Base-by-base conservation (phyloP, 2,888 invertebrate genomes). In the Metopia argyrocephala region DNA sequence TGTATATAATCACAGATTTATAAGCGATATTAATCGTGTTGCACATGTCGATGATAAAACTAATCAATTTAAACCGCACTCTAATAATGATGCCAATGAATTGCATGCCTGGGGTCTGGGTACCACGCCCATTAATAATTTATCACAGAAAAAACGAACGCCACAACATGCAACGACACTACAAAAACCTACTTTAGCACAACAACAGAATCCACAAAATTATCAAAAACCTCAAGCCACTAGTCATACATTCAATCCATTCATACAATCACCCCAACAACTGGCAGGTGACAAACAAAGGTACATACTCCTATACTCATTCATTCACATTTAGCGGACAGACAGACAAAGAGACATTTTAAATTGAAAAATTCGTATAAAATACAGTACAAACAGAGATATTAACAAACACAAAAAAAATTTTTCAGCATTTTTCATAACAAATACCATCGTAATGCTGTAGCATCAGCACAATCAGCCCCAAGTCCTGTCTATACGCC, bases 91-190 rank as follows among this genome's bases (percentile, higher is more conserved):
- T 82, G 92, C 91, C 28, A 93, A 93, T 82, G 94, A 93, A 82
- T 92, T 94, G 84, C 92, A 93, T 83, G 87, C 92, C 38, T 94
- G 94, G 93, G 94, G 94, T 56, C 91, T 94, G 68, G 93, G 92
- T 9, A 88, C 92, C 48, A 83, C 84, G 7, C 78, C 81, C 48
- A 18, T 75, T 3, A 54, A n/a, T 50, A 66, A 78, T 59, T 20
- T 71, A 46, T 45, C 56, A 73, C 78, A 61, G 15, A 66, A 64
- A n/a, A 68, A 78, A 31, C 59, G 78, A 91, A 92, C 68, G 70
- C 74, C 81, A 78, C 82, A 79, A 31, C 83, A 82, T 68, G 50
- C 78, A 21, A 31, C 61, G 12, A 84, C 86, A 69, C 86, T 87
- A 80, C 78, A 83, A 66, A 81, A 83, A 57, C 84, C 83, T 73